phyloP scores from a whole-genome alignment of 2,888 invertebrate genomes.

The Tridacna gigas region DNA sequence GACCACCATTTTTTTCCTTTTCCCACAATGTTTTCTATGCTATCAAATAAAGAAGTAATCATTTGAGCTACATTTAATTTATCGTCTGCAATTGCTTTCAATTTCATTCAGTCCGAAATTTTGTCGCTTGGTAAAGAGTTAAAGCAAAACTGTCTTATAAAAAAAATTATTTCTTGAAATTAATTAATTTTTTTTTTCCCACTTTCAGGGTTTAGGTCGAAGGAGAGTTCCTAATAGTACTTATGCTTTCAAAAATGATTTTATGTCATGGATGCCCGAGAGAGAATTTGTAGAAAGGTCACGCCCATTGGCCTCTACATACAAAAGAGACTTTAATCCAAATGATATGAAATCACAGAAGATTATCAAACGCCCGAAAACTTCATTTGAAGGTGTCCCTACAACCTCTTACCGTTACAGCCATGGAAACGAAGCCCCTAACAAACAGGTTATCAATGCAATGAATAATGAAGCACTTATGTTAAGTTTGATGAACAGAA shows the following conservation, averaged over 20 bases:
- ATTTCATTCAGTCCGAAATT: no score
- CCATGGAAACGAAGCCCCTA: conserved; percentile 78
- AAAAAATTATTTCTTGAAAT: no score
- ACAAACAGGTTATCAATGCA: conserved; percentile 72
- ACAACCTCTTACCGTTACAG: conserved; percentile 80
- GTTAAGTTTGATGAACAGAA: conserved; percentile 71
- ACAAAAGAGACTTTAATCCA: conserved; percentile 75
- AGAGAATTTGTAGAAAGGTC: conserved; percentile 69
- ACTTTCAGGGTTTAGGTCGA: conserved; percentile 80
- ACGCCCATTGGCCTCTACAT: conserved; percentile 77
- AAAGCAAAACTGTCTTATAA: neutral
- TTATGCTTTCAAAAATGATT: conserved; percentile 75
- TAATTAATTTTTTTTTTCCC: neutral
- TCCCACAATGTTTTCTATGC: no score
- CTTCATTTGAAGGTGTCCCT: conserved; percentile 77
- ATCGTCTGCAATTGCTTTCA: no score
- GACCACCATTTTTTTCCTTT: no score
- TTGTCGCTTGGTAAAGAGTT: neutral
- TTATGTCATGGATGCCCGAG: conserved; percentile 81
- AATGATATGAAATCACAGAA: conserved; percentile 66
- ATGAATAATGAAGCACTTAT: conserved; percentile 77
- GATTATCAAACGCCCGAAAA: conserved; percentile 75
- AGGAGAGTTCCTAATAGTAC: conserved; percentile 74
- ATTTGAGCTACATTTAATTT: no score
- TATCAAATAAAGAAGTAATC: no score